A percentile compares a stretch with the other conserved stretches of the same genome.
Evolutionary conservation across 2,888 invertebrate genomes (phyloP).

Genomic region (Spatulosminthurus flaviceps): DNA sequence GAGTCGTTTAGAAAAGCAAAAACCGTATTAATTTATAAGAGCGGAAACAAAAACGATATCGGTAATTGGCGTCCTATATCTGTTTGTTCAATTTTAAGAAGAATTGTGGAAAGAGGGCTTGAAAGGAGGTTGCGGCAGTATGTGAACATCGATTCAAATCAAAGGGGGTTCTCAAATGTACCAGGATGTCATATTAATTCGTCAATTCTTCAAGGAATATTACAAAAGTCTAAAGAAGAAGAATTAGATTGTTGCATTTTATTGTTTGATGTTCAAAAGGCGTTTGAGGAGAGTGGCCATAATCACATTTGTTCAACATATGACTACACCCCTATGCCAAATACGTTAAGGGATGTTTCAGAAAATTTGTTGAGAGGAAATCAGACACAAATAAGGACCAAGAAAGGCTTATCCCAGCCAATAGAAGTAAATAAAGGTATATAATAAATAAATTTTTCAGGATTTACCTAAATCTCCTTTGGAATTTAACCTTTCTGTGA

Average conservation of each 20-base stretch:
- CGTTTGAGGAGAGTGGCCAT: no score
- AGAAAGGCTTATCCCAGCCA: not conserved
- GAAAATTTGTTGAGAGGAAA: no score
- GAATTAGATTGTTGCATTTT: no score
- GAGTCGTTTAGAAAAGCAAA: not conserved
- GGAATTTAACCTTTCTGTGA: constrained; percentile 37
- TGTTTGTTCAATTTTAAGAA: constrained; percentile 6
- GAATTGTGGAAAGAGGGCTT: not conserved
- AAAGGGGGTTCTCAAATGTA: constrained; percentile 22
- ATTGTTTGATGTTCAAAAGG: no score
- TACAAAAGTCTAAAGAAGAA: no score
- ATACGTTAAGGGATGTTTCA: no score
- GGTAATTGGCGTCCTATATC: constrained; percentile 16
- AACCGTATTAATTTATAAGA: constrained; percentile 22
- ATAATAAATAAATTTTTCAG: no score
- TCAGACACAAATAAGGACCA: not conserved
- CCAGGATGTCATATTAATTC: no score
- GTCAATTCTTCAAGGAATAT: no score
- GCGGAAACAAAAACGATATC: not conserved
- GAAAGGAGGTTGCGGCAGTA: not conserved
- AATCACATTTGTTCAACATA: no score
- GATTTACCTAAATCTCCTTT: constrained; percentile 42
- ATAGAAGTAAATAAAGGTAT: constrained; percentile 22
- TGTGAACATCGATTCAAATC: constrained; percentile 4
- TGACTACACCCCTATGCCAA: no score